phyloP scores from a whole-genome alignment of 2,888 invertebrate species.

The Amaurobius ferox region DNA sequence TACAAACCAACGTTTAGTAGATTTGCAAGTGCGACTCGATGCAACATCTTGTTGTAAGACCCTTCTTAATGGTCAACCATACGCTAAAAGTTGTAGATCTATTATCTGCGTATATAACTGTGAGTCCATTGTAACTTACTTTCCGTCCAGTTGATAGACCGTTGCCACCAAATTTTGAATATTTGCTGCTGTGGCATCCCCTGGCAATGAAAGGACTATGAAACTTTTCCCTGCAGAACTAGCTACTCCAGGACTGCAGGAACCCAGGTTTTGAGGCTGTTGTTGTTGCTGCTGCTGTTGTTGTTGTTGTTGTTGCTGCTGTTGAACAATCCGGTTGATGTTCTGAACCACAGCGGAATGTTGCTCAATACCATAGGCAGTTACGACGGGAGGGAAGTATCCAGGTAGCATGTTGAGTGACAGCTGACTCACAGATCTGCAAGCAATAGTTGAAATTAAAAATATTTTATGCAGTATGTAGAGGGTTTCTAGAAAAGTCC shows the following conservation, averaged over 20 bases:
- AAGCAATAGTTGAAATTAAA: no score
- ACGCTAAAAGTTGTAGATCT: no score
- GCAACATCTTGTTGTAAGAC: no score
- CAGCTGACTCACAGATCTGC: constrained; percentile 72
- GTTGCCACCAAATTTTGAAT: constrained; percentile 56
- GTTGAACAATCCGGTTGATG: constrained; percentile 44
- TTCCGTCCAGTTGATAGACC: constrained; percentile 63
- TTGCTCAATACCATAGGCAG: constrained; percentile 58
- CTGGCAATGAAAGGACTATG: constrained; percentile 52
- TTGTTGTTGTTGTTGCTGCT: constrained; percentile 36
- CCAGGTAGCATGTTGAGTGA: constrained; percentile 74
- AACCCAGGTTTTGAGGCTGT: background rate
- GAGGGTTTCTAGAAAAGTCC: no score
- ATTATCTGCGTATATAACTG: no score
- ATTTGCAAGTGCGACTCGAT: no score
- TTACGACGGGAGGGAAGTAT: constrained; percentile 68
- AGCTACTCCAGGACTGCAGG: background rate
- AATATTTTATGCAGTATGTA: no score
- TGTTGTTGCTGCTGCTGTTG: constrained; percentile 8
- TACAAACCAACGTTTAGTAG: no score
- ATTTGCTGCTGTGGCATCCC: constrained; percentile 23
- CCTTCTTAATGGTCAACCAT: no score
- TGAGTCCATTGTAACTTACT: no score
- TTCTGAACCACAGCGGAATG: constrained; percentile 67
- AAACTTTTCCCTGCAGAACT: constrained; percentile 52